phyloP scores from a whole-genome alignment of 1,140 invertebrate species.

The Drosophila tropicalis region DNA sequence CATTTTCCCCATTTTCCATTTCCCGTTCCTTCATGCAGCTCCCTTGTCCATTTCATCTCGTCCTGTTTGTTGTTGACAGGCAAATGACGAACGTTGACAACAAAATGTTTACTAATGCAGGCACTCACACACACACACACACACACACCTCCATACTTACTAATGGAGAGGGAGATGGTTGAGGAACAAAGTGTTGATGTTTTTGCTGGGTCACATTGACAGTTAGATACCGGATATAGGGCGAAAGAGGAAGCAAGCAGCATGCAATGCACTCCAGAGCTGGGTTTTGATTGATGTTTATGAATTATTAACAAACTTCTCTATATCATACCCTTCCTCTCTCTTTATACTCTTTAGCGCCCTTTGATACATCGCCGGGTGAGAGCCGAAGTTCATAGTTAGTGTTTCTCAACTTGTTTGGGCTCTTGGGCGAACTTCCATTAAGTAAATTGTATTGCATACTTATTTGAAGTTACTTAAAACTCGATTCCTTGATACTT shows the following conservation, averaged over 20 bases:
- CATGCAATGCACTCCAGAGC: slow-evolving; percentile 48
- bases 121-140: slow-evolving; percentile 3
- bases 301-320: slow-evolving; percentile 68
- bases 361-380: neutral
- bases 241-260: slow-evolving; percentile 21
- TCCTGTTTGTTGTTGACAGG: slow-evolving; percentile 51
- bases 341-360: neutral
- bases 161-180: slow-evolving; percentile 2
- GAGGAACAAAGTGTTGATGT: slow-evolving; percentile 38
- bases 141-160: neutral
- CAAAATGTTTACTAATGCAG: slow-evolving; percentile 77
- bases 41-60: neutral
- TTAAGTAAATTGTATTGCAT: neutral
- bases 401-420: neutral
- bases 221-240: slow-evolving; percentile 2
- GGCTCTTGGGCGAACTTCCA: neutral
- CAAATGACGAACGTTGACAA: slow-evolving; percentile 72
- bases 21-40: neutral
- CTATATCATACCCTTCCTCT: neutral
- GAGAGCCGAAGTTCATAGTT: neutral
- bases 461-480: too few species aligned
- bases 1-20: neutral
- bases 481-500: too few species aligned
- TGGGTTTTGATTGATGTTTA: slow-evolving; percentile 67
- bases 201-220: slow-evolving; percentile 6